phyloP scores from a whole-genome alignment of 2,888 invertebrate genomes.

The Thelaira solivaga region DNA sequence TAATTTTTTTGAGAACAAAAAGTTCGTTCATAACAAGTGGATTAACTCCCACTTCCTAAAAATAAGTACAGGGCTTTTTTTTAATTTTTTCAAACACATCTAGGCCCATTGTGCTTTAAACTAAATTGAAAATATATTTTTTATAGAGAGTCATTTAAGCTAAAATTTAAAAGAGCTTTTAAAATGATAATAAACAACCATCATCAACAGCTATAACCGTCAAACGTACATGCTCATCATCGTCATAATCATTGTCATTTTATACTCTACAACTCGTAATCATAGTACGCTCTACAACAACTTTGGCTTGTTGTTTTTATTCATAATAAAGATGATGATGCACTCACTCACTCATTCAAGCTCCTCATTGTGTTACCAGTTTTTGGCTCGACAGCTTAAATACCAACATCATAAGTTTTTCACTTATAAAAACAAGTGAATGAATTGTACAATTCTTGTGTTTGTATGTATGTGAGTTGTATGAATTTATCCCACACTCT shows the following conservation, averaged over 20 bases:
- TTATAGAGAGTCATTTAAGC: slow-evolving; percentile 45
- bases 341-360: slow-evolving; percentile 23
- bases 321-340: no score
- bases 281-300: neutral
- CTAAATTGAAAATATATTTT: slow-evolving; percentile 48
- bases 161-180: slow-evolving; percentile 52
- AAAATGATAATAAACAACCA: slow-evolving; percentile 55
- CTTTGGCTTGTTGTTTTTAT: slow-evolving; percentile 15
- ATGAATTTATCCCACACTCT: no score
- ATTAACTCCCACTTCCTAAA: no score
- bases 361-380: slow-evolving; percentile 6
- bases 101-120: slow-evolving; percentile 11
- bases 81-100: neutral
- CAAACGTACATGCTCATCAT: slow-evolving; percentile 7
- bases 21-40: no score
- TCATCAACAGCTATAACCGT: slow-evolving; percentile 46
- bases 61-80: no score
- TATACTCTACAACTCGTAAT: slow-evolving; percentile 19
- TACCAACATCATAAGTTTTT: slow-evolving; percentile 19
- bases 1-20: no score
- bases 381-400: slow-evolving; percentile 1
- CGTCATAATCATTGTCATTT: slow-evolving; percentile 17
- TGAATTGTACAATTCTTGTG: slow-evolving; percentile 7
- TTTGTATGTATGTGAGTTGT: neutral
- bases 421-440: slow-evolving; percentile 14